A percentile compares a stretch with the other conserved stretches of the same genome.
Evolutionary conservation across 1,140 invertebrate genomes (phyloP).

Genomic region (Neodiprion fabricii): DNA sequence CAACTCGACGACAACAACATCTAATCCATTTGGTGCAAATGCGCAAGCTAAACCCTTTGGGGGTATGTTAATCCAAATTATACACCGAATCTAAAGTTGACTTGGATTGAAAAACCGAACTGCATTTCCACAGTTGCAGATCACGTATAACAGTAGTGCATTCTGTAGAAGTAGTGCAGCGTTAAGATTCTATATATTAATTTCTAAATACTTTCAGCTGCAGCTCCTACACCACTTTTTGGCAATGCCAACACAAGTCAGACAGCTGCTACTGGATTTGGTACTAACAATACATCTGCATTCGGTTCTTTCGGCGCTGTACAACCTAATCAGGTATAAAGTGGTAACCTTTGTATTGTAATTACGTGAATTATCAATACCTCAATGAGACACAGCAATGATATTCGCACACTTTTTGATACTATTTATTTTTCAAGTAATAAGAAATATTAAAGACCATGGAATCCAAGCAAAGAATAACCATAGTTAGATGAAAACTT

Average conservation of each 20-base stretch:
- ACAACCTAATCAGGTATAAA: slow-evolving; percentile 56
- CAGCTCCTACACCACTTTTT: slow-evolving; percentile 53
- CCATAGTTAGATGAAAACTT: neutral
- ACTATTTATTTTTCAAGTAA: slow-evolving; percentile 21
- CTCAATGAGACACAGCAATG: neutral
- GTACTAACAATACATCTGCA: slow-evolving; percentile 55
- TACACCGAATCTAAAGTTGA: neutral
- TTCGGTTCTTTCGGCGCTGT: slow-evolving; percentile 50
- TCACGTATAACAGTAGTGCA: too few relatives aligned
- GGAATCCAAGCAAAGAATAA: neutral
- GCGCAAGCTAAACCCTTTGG: slow-evolving; percentile 60
- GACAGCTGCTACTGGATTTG: slow-evolving; percentile 56
- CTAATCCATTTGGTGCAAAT: slow-evolving; percentile 55
- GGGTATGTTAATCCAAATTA: slow-evolving; percentile 38
- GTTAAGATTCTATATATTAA: slow-evolving; percentile 16
- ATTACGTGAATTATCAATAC: too few relatives aligned
- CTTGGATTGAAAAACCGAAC: neutral
- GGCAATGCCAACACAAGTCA: slow-evolving; percentile 43
- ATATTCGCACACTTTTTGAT: slow-evolving; percentile 19
- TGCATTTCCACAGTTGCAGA: neutral
- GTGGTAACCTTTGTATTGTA: slow-evolving; percentile 10
- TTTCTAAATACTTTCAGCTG: slow-evolving; percentile 37
- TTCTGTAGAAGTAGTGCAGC: too few relatives aligned
- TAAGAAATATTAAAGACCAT: neutral
- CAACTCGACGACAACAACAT: slow-evolving; percentile 56